phyloP scores from a whole-genome alignment of 2,888 invertebrate genomes.

The Caprella mutica region DNA sequence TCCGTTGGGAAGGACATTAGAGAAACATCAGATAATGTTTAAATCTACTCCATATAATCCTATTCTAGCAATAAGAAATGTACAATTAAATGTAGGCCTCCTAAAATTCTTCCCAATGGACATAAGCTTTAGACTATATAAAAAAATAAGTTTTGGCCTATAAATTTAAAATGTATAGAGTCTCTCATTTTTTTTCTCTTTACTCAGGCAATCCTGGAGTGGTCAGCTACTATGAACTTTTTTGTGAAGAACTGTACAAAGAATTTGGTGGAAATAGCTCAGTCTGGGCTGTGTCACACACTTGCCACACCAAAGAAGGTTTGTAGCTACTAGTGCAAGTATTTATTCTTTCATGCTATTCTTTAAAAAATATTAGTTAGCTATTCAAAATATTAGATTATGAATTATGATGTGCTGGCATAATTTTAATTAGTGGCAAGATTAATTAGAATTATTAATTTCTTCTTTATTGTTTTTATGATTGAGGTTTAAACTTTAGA shows the following conservation, averaged over 20 bases:
- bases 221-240: constrained; percentile 65
- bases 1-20: too few relatives aligned
- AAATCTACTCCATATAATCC: too few relatives aligned
- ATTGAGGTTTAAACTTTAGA: too few relatives aligned
- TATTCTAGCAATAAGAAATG: too few relatives aligned
- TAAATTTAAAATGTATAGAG: background rate
- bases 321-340: background rate
- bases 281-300: constrained; percentile 69
- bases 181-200: background rate
- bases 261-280: constrained; percentile 51
- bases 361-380: background rate
- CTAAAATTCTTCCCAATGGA: too few relatives aligned
- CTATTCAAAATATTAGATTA: background rate
- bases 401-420: background rate
- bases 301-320: constrained; percentile 37
- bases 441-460: too few relatives aligned
- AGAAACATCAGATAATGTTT: too few relatives aligned
- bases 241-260: constrained; percentile 54
- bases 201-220: constrained; percentile 68
- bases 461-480: too few relatives aligned
- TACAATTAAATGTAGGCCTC: too few relatives aligned
- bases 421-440: too few relatives aligned
- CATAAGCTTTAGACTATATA: too few relatives aligned
- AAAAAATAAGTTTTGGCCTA: too few relatives aligned
- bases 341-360: background rate